Conservation (phyloP, 2,113 vertebrate genomes). For the Bufo bufo region DNA sequence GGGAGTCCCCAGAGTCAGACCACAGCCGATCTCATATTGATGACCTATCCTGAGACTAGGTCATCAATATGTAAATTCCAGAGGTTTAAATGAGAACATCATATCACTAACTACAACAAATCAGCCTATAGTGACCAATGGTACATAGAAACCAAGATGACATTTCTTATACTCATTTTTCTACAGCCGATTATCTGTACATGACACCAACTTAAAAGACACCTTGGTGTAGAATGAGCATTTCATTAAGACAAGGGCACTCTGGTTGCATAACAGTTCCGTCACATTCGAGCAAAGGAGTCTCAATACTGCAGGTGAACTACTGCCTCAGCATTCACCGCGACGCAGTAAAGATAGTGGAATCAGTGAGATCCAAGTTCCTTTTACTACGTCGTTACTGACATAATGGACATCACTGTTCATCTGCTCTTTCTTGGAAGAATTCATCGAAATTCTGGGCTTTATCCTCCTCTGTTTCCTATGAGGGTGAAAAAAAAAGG, state of each 20-base stretch:
- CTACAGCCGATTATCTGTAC: not conserved
- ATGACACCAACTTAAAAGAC: not conserved
- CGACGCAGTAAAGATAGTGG: not conserved
- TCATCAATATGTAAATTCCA: too few species aligned
- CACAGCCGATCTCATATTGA: too few species aligned
- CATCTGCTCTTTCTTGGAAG: conserved; percentile 77
- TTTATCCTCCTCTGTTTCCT: conserved; percentile 84
- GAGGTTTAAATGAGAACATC: too few species aligned
- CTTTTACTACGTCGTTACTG: not conserved
- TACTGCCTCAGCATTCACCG: not conserved
- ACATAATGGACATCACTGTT: conserved; percentile 17
- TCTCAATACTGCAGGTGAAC: not conserved
- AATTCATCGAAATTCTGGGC: conserved; percentile 83
- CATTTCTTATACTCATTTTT: not conserved
- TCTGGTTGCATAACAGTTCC: not conserved
- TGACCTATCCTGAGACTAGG: too few species aligned
- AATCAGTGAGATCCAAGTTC: not conserved
- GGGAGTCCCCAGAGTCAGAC: too few species aligned
- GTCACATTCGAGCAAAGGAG: not conserved
- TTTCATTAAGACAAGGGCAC: not conserved
- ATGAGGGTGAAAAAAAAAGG: not conserved
- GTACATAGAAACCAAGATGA: not conserved
- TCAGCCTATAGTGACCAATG: not conserved
- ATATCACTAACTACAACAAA: not conserved
- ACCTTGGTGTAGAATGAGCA: not conserved